Conservation (phyloP, 2,797 vertebrate species). For the Falco columbarius region DNA sequence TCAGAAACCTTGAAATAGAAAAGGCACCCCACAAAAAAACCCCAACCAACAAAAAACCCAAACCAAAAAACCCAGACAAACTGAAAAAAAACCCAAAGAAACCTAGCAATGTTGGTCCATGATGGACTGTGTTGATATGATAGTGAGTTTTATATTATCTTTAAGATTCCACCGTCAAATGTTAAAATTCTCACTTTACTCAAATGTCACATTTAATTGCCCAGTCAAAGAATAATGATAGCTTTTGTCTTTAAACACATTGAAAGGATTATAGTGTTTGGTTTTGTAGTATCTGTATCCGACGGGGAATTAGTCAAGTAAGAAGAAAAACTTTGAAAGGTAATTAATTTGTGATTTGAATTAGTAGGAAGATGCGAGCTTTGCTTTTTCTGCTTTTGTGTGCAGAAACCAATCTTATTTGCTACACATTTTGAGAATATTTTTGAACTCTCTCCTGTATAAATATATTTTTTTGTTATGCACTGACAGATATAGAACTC, state of each 20-base stretch:
- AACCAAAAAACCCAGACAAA: neutral
- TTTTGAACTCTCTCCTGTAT: neutral
- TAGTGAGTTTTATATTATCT: neutral
- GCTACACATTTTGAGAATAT: neutral
- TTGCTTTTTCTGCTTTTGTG: neutral
- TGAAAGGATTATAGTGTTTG: neutral
- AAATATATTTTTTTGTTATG: neutral
- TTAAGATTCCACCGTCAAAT: neutral
- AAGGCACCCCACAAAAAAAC: neutral
- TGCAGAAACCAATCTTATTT: neutral
- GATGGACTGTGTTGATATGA: neutral
- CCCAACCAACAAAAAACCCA: neutral
- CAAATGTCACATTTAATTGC: neutral
- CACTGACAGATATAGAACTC: neutral
- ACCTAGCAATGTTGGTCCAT: neutral
- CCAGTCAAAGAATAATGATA: neutral
- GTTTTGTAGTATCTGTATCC: neutral
- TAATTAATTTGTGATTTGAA: neutral
- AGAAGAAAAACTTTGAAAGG: neutral
- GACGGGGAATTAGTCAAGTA: neutral
- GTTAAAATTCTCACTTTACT: neutral
- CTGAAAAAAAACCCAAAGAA: neutral
- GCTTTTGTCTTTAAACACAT: neutral
- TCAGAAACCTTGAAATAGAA: neutral
- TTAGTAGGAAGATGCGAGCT: neutral